These are phyloP conservation scores for Orchesellides sinensis DNA, from an alignment of 2,888 invertebrate species.

Conservation along the genomic window DNA sequence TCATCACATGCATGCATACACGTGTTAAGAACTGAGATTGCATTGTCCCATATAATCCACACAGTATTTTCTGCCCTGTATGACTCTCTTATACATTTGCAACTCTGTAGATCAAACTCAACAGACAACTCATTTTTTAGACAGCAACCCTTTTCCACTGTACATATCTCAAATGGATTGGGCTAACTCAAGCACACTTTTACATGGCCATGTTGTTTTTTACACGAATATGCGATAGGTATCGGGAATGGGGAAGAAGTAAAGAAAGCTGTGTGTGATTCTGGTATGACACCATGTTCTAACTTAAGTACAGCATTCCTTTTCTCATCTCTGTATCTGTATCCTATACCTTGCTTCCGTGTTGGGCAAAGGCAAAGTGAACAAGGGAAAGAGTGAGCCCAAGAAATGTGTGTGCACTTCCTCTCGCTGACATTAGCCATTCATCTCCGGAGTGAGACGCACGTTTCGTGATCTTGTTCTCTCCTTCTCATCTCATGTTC, in stretches of 20 bases:
- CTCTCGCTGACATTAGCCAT: constrained; percentile 64
- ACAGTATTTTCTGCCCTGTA: not conserved
- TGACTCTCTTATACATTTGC: not conserved
- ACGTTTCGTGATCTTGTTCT: constrained; percentile 54
- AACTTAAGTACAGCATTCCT: no score
- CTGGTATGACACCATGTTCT: no score
- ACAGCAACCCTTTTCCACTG: not conserved
- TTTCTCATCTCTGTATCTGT: no score
- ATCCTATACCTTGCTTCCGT: no score
- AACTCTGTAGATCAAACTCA: not conserved
- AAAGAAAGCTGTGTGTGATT: no score
- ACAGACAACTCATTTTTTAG: not conserved
- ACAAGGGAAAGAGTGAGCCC: not conserved
- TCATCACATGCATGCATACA: not conserved
- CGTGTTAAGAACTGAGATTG: no score
- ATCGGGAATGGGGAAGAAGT: no score
- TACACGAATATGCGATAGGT: no score
- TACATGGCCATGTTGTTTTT: not conserved
- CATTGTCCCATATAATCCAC: not conserved
- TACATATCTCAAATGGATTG: not conserved
- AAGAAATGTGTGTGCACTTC: constrained; percentile 4
- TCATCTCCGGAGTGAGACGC: constrained; percentile 65
- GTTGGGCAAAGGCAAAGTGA: not conserved
- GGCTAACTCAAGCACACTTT: no score
- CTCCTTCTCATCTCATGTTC: not conserved